A percentile compares a stretch with the other conserved stretches of the same genome.
Conservation (phyloP, 2,113 vertebrate species). For the Gallinago paraguaiae region DNA sequence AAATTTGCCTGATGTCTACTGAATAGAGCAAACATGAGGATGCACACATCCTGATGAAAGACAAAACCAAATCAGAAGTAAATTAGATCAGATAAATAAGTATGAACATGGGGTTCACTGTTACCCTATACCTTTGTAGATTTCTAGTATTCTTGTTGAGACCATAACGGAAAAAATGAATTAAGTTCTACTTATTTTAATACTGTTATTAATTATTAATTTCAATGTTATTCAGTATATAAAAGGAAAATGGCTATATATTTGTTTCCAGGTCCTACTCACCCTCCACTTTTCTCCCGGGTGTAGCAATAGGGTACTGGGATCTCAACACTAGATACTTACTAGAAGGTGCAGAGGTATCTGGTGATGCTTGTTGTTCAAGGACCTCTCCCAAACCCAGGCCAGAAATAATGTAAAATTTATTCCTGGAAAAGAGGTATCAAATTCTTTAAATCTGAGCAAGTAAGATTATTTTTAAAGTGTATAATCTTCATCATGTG, state of each 20-base stretch:
- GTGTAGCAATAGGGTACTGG: not conserved
- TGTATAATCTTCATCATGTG: not conserved
- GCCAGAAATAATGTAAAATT: not conserved
- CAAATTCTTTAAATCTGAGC: not conserved
- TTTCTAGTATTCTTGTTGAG: not conserved
- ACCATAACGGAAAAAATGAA: not conserved
- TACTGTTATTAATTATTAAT: not conserved
- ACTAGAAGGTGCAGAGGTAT: not conserved
- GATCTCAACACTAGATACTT: not conserved
- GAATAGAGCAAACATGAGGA: not conserved
- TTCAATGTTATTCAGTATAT: not conserved
- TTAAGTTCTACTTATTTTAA: not conserved
- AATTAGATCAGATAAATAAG: not conserved
- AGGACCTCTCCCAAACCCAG: not conserved
- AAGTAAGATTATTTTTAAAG: not conserved
- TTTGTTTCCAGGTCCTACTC: not conserved
- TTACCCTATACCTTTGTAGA: not conserved
- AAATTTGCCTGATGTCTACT: not conserved
- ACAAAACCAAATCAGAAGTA: not conserved
- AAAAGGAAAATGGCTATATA: not conserved
- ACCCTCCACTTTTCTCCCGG: not conserved
- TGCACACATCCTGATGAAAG: not conserved
- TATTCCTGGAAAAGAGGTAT: not conserved
- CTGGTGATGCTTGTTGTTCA: not conserved
- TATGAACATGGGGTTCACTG: not conserved